Conservation (phyloP, 2,888 invertebrate species). For the Rotaria macrura region DNA sequence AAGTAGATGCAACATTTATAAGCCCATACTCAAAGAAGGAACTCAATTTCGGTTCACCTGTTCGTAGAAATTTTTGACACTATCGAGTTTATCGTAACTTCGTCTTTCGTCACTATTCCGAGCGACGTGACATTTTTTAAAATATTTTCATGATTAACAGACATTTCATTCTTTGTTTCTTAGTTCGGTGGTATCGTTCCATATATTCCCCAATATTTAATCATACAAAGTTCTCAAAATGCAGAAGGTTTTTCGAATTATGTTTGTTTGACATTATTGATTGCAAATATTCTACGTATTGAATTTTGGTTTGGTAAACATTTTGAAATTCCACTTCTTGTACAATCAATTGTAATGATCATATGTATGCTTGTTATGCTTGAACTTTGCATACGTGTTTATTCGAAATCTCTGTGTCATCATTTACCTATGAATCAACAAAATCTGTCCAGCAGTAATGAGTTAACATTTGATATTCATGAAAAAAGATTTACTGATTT, state of each 20-base stretch:
- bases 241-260: slow-evolving; percentile 81
- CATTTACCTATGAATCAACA: slow-evolving; percentile 39
- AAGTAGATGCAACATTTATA: too few relatives aligned
- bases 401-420: slow-evolving; percentile 40
- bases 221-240: slow-evolving; percentile 78
- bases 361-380: slow-evolving; percentile 88
- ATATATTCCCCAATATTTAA: slow-evolving; percentile 86
- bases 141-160: too few relatives aligned
- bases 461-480: background rate
- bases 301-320: slow-evolving; percentile 96
- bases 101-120: too few relatives aligned
- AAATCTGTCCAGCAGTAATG: background rate
- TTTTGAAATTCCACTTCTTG: slow-evolving; percentile 82
- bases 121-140: too few relatives aligned
- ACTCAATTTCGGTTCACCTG: too few relatives aligned
- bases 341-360: slow-evolving; percentile 95
- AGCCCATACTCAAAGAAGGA: too few relatives aligned
- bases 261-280: slow-evolving; percentile 82
- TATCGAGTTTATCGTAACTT: too few relatives aligned
- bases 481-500: slow-evolving; percentile 64
- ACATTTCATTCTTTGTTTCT: background rate
- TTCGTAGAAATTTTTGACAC: too few relatives aligned
- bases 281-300: slow-evolving; percentile 90
- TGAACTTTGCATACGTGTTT: slow-evolving; percentile 75
- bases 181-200: slow-evolving; percentile 79